Evolutionary conservation across 2,888 invertebrate species (phyloP).

Genomic region (Apantesis nais): DNA sequence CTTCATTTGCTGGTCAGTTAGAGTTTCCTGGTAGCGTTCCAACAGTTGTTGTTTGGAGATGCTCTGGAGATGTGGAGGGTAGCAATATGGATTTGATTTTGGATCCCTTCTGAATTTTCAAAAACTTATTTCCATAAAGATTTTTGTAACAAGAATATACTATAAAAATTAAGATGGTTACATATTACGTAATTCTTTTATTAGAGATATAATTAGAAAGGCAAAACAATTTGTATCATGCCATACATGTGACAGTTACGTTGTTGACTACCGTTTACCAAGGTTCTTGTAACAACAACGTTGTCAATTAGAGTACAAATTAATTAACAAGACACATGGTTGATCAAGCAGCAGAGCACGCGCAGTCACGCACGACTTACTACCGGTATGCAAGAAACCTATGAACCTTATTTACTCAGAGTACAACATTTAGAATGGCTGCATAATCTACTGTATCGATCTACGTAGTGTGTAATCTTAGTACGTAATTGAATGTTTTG

Average conservation of each 20-base stretch:
- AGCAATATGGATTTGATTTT: too few species aligned
- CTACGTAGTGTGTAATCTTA: conserved; percentile 1
- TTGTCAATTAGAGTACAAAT: conserved; percentile 37
- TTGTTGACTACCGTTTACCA: not conserved
- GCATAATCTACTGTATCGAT: conserved; percentile 4
- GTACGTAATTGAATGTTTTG: conserved; percentile 1
- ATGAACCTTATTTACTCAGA: conserved; percentile 37
- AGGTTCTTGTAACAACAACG: not conserved
- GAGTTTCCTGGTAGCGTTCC: too few species aligned
- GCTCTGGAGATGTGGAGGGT: too few species aligned
- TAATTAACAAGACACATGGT: conserved; percentile 42
- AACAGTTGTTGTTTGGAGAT: too few species aligned
- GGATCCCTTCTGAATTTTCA: too few species aligned
- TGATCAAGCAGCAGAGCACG: conserved; percentile 45
- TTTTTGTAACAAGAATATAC: too few species aligned
- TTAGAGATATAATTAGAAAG: not conserved
- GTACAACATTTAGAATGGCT: conserved; percentile 6
- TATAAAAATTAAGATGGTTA: too few species aligned
- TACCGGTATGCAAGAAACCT: conserved; percentile 54
- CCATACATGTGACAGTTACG: not conserved
- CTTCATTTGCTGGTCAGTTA: too few species aligned
- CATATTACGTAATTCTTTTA: not conserved
- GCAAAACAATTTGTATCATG: not conserved
- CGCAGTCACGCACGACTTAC: conserved; percentile 62
- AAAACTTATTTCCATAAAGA: too few species aligned